phyloP scores from a whole-genome alignment of 2,888 invertebrate species.

The Lysandra bellargus region DNA sequence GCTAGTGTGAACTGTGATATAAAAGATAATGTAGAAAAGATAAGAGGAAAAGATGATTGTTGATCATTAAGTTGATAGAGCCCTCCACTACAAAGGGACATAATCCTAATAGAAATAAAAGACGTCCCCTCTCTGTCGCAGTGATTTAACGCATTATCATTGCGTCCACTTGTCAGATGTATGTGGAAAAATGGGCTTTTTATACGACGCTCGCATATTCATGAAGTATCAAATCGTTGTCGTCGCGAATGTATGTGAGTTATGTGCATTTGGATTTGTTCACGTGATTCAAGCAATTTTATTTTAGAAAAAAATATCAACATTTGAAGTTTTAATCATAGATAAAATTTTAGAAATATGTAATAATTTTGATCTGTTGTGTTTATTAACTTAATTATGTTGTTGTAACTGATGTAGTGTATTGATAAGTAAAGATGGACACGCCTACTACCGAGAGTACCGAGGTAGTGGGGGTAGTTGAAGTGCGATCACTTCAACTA shows the following conservation, averaged over 20 bases:
- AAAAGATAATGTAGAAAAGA: neutral
- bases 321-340: no score
- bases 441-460: no score
- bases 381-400: no score
- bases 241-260: neutral
- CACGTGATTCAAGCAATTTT: neutral
- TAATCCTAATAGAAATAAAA: neutral
- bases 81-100: neutral
- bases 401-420: no score
- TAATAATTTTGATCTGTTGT: no score
- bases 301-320: no score
- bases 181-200: slow-evolving; percentile 65
- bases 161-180: slow-evolving; percentile 28
- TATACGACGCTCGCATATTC: slow-evolving; percentile 69
- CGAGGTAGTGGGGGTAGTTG: no score
- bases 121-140: neutral
- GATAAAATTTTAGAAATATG: no score
- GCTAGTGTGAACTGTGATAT: neutral
- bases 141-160: slow-evolving; percentile 29
- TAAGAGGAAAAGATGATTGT: neutral
- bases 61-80: neutral
- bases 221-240: slow-evolving; percentile 48
- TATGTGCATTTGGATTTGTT: neutral
- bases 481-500: no score
- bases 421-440: no score